Evolutionary conservation across 1,140 invertebrate genomes (phyloP).

Genomic region (Euura saliciscinereae): DNA sequence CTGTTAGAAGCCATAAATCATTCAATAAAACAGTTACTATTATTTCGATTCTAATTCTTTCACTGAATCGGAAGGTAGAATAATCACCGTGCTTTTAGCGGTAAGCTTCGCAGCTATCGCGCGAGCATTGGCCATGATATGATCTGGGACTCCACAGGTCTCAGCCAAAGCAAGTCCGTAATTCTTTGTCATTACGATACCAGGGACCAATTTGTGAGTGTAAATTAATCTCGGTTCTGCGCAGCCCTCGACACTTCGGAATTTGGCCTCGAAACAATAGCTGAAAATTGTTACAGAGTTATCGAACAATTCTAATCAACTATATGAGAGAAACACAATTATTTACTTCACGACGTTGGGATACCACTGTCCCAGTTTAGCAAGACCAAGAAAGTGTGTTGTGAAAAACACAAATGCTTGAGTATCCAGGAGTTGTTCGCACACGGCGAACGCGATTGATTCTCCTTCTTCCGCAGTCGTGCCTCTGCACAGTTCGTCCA

Average conservation of each 20-base stretch:
- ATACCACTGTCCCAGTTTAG: constrained; percentile 75
- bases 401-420: constrained; percentile 81
- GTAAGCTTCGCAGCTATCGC: constrained; percentile 18
- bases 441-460: constrained; percentile 81
- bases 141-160: constrained; percentile 38
- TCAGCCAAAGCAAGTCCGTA: constrained; percentile 61
- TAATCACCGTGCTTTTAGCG: constrained; percentile 17
- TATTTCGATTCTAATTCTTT: neutral
- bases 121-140: constrained; percentile 20
- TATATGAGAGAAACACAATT: neutral
- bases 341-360: constrained; percentile 81
- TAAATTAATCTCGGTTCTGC: constrained; percentile 44
- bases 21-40: neutral
- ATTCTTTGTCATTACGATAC: constrained; percentile 46
- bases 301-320: constrained; percentile 8
- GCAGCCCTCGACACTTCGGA: constrained; percentile 22
- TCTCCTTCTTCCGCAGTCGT: constrained; percentile 85
- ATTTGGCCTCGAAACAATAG: constrained; percentile 52
- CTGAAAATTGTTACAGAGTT: constrained; percentile 34
- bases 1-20: neutral
- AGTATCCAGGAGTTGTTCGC: constrained; percentile 72
- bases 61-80: neutral
- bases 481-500: constrained; percentile 85
- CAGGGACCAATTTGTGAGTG: constrained; percentile 54
- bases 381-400: constrained; percentile 82